A percentile compares a stretch with the other conserved stretches of the same genome.
Evolutionary conservation across 1,140 invertebrate species (phyloP).

Genomic region (Gryon sp.): DNA sequence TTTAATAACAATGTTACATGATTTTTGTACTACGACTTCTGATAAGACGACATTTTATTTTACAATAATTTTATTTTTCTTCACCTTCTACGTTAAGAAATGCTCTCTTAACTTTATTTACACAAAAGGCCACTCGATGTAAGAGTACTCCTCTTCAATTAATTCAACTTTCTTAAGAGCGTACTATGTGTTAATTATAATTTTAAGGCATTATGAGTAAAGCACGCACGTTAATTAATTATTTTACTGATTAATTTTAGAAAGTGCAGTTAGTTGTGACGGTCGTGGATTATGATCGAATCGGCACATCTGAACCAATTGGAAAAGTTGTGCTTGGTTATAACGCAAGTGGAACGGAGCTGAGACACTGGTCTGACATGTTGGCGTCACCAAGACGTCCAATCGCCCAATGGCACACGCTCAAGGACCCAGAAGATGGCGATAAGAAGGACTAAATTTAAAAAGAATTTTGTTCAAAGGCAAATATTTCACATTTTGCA

Average conservation of each 20-base stretch:
- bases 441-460: slow-evolving; percentile 90
- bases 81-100: too few species aligned
- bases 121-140: too few species aligned
- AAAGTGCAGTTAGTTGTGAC: slow-evolving; percentile 99
- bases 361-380: slow-evolving; percentile 99
- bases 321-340: slow-evolving; percentile 98
- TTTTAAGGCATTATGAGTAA: too few species aligned
- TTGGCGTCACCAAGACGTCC: slow-evolving; percentile 97
- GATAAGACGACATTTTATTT: too few species aligned
- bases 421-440: slow-evolving; percentile 97
- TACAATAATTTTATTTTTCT: too few species aligned
- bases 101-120: too few species aligned
- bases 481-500: slow-evolving; percentile 7
- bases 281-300: slow-evolving; percentile 99
- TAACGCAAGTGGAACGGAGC: slow-evolving; percentile 97
- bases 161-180: too few species aligned
- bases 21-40: too few species aligned
- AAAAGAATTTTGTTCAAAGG: slow-evolving; percentile 59
- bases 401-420: slow-evolving; percentile 99
- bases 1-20: too few species aligned
- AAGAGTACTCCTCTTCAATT: too few species aligned
- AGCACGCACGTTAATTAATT: too few species aligned
- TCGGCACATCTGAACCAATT: slow-evolving; percentile 99
- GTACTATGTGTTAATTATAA: too few species aligned
- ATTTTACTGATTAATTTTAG: slow-evolving; percentile 80